Evolutionary conservation across 2,113 vertebrate genomes (phyloP).

Genomic region (Hyperopisus bebe): DNA sequence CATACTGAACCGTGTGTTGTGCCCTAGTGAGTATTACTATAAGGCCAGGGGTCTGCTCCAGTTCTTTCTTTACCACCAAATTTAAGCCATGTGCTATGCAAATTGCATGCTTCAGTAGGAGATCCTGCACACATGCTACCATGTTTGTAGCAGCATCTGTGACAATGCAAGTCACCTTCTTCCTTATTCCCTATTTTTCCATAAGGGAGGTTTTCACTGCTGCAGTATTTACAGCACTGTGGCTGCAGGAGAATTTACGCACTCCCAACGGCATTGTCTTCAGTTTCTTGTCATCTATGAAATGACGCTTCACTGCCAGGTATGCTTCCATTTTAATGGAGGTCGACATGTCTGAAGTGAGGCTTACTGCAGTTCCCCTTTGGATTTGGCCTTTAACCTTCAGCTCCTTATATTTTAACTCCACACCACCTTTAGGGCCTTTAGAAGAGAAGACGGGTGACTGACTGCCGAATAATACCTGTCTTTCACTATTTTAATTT

Average conservation of each 20-base stretch:
- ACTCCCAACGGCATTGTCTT: background rate
- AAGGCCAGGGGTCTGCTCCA: background rate
- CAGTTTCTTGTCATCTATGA: background rate
- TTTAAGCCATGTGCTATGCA: background rate
- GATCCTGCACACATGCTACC: background rate
- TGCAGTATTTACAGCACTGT: background rate
- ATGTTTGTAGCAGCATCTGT: conserved; percentile 10
- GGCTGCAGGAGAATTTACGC: background rate
- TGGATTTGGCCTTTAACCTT: background rate
- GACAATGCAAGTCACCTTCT: background rate
- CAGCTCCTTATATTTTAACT: background rate
- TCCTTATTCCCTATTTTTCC: background rate
- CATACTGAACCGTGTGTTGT: background rate
- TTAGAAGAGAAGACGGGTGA: background rate
- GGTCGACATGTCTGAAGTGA: background rate
- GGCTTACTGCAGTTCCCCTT: background rate
- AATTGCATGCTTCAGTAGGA: background rate
- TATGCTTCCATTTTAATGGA: background rate
- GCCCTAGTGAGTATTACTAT: background rate
- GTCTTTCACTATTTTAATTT: background rate
- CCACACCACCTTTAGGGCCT: background rate
- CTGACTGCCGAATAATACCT: background rate
- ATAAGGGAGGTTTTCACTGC: background rate
- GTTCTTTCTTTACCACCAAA: conserved; percentile 4
- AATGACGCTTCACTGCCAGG: background rate